Evolutionary conservation across 2,888 invertebrate species (phyloP).

Genomic region (Cyclophora albipunctata): DNA sequence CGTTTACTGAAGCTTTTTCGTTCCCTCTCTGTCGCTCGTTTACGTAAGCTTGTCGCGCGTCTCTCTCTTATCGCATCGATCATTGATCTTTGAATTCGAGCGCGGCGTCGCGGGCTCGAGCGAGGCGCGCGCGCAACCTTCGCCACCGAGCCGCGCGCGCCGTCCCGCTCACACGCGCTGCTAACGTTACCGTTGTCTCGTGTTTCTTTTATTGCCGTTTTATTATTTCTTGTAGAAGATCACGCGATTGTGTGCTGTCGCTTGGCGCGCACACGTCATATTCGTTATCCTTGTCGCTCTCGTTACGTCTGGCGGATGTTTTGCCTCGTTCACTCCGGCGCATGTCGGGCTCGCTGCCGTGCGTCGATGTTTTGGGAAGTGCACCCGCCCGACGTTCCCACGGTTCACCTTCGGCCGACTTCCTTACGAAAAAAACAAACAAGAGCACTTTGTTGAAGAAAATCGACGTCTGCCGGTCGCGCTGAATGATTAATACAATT

Average conservation of each 20-base stretch:
- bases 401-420: slow-evolving; percentile 74
- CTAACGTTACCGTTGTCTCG: slow-evolving; percentile 61
- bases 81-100: slow-evolving; percentile 74
- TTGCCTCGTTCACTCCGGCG: slow-evolving; percentile 51
- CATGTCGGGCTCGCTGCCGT: slow-evolving; percentile 71
- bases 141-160: slow-evolving; percentile 34
- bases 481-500: slow-evolving; percentile 75
- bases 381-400: slow-evolving; percentile 76
- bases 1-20: slow-evolving; percentile 17
- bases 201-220: slow-evolving; percentile 75
- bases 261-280: slow-evolving; percentile 72
- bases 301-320: slow-evolving; percentile 17
- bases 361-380: slow-evolving; percentile 77
- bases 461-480: slow-evolving; percentile 74
- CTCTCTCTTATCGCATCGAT: slow-evolving; percentile 68
- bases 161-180: slow-evolving; percentile 58
- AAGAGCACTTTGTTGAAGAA: slow-evolving; percentile 75
- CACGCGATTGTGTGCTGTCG: slow-evolving; percentile 75
- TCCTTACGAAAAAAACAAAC: slow-evolving; percentile 76
- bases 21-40: slow-evolving; percentile 31
- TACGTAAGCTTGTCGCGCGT: slow-evolving; percentile 45
- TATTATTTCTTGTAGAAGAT: slow-evolving; percentile 76
- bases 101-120: slow-evolving; percentile 56
- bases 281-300: slow-evolving; percentile 35
- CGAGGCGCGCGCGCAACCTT: slow-evolving; percentile 63